These are phyloP conservation scores for Porites lutea DNA, from an alignment of 64 coral and sea anemone species.

Conservation along the genomic window DNA sequence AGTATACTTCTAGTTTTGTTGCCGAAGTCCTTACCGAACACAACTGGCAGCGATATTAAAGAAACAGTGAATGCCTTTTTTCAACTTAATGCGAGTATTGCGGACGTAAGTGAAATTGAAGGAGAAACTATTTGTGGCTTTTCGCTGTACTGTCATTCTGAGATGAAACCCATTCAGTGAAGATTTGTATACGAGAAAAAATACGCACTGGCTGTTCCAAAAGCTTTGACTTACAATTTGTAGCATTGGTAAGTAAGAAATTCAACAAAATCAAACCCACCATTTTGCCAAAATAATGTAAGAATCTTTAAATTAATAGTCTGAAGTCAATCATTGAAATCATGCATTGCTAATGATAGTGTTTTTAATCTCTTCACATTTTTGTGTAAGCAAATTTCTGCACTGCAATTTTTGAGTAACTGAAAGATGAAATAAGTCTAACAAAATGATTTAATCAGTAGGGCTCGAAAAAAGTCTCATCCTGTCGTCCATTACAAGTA, in stretches of 20 bases:
- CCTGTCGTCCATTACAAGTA: too few relatives aligned
- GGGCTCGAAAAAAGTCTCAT: too few relatives aligned
- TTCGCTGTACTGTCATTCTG: not conserved
- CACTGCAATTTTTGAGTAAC: too few relatives aligned
- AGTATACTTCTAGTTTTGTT: conserved; percentile 32
- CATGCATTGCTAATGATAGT: too few relatives aligned
- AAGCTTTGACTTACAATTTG: not conserved
- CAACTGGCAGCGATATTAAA: not conserved
- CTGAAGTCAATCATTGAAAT: too few relatives aligned
- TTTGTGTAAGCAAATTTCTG: too few relatives aligned
- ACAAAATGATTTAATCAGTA: too few relatives aligned
- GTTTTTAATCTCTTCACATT: too few relatives aligned
- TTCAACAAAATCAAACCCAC: not conserved
- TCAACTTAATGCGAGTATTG: not conserved
- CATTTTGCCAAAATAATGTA: too few relatives aligned
- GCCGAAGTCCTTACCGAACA: not conserved
- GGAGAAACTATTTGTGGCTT: conserved; percentile 25
- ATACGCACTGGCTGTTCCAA: not conserved
- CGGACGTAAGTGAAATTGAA: not conserved
- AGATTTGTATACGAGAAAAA: conserved; percentile 1
- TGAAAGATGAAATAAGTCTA: too few relatives aligned
- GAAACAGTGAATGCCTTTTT: not conserved
- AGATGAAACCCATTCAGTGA: not conserved
- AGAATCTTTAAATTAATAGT: too few relatives aligned
- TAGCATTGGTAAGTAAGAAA: conserved; percentile 18